Conservation (phyloP, 2,797 vertebrate genomes). For the Smutsia temminckii region DNA sequence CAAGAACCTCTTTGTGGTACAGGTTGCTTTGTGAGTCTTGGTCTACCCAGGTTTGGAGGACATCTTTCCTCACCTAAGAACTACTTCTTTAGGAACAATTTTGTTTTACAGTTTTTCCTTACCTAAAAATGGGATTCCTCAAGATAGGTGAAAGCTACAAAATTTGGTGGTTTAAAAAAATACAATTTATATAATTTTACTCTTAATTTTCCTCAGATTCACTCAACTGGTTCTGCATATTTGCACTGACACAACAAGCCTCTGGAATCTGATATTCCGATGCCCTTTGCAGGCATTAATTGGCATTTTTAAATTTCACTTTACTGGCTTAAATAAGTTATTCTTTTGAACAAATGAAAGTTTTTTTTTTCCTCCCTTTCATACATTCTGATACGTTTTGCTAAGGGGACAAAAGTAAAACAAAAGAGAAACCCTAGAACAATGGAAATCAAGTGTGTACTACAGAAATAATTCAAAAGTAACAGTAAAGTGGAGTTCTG, state of each 20-base stretch:
- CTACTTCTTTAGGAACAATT: neutral
- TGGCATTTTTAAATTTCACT: slow-evolving; percentile 8
- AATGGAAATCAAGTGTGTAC: slow-evolving; percentile 17
- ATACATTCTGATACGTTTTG: neutral
- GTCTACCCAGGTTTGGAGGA: neutral
- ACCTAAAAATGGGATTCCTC: neutral
- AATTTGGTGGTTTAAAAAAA: slow-evolving; percentile 17
- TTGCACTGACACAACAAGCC: neutral
- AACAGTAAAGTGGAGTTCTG: neutral
- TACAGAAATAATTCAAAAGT: neutral
- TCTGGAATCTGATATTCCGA: neutral
- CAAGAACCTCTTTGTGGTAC: neutral
- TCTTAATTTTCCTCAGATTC: slow-evolving; percentile 32
- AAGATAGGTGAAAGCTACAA: neutral
- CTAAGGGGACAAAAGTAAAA: neutral
- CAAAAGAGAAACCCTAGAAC: neutral
- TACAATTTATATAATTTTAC: neutral
- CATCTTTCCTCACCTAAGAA: neutral
- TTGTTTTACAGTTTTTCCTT: neutral
- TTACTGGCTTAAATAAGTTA: neutral
- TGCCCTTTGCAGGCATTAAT: neutral
- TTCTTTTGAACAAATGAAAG: slow-evolving; percentile 49
- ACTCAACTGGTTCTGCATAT: neutral
- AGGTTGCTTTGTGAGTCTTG: neutral
- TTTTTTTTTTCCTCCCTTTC: neutral